Percentiles rank a stretch among this genome's conserved stretches.
phyloP scores from a whole-genome alignment of 2,113 vertebrate genomes.

The Toxotes jaculatrix region DNA sequence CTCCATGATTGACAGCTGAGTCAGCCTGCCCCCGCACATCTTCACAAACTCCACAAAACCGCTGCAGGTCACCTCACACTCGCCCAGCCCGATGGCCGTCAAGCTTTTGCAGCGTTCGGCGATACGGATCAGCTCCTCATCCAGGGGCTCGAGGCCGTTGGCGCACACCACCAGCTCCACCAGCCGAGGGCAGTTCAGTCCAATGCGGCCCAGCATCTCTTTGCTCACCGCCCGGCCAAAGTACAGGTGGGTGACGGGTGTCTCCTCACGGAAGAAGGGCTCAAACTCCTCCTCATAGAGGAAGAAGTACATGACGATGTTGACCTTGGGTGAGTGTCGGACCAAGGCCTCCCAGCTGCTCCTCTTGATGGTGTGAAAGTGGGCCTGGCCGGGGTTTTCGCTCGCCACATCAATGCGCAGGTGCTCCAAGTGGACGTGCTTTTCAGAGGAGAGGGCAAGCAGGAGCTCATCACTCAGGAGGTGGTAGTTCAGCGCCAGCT shows the following conservation, averaged over 20 bases:
- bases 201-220: conserved; percentile 93
- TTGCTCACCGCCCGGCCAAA: conserved; percentile 96
- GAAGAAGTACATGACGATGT: conserved; percentile 98
- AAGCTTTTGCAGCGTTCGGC: conserved; percentile 92
- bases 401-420: conserved; percentile 95
- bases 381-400: conserved; percentile 91
- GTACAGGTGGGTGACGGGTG: conserved; percentile 94
- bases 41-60: conserved; percentile 97
- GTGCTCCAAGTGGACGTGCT: conserved; percentile 93
- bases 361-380: conserved; percentile 93
- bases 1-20: conserved; percentile 97
- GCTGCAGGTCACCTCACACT: conserved; percentile 96
- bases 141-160: conserved; percentile 92
- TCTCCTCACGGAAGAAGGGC: conserved; percentile 94
- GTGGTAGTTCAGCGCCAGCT: conserved; percentile 94
- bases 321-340: conserved; percentile 94
- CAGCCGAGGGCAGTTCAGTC: conserved; percentile 92
- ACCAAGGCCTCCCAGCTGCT: conserved; percentile 97
- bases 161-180: conserved; percentile 97
- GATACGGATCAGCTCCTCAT: conserved; percentile 95
- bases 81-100: conserved; percentile 93
- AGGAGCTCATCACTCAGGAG: conserved; percentile 93
- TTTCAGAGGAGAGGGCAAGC: conserved; percentile 94
- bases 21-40: conserved; percentile 94
- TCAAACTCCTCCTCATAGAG: conserved; percentile 95